Percentiles rank a stretch among this genome's conserved stretches.
These are phyloP conservation scores for Allobates femoralis DNA, from an alignment of 2,797 vertebrate species.

Conservation along the genomic window DNA sequence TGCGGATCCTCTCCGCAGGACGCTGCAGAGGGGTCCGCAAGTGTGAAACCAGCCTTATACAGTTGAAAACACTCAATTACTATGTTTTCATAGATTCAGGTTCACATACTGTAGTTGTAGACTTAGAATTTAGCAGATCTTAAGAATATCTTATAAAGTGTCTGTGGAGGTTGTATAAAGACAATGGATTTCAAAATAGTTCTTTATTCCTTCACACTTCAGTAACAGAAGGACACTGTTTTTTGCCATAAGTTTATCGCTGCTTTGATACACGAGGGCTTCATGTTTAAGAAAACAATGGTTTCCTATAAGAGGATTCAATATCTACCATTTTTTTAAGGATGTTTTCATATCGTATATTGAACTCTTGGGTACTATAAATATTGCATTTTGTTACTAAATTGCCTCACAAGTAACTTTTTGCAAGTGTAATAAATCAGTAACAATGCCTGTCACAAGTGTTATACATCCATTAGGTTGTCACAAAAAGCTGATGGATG, in stretches of 20 bases:
- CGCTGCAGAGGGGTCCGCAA: too few species aligned
- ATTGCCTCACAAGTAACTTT: not conserved
- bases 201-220: slow-evolving; percentile 11
- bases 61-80: not conserved
- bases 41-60: too few species aligned
- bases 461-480: slow-evolving; percentile 7
- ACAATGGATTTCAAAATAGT: slow-evolving; percentile 2
- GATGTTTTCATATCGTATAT: not conserved
- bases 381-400: slow-evolving; percentile 1
- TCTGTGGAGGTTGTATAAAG: not conserved
- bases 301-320: slow-evolving; percentile 13
- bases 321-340: not conserved
- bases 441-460: not conserved
- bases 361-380: slow-evolving; percentile 6
- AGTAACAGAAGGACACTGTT: slow-evolving; percentile 7
- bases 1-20: too few species aligned
- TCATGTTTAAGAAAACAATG: slow-evolving; percentile 12
- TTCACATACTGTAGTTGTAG: not conserved
- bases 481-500: not conserved
- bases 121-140: not conserved
- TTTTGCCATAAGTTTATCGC: slow-evolving; percentile 20
- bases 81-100: not conserved
- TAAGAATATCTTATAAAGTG: slow-evolving; percentile 2
- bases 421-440: slow-evolving; percentile 3
- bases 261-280: not conserved